Conservation (phyloP, 2,888 invertebrate species). For the Drosophila rellima region DNA sequence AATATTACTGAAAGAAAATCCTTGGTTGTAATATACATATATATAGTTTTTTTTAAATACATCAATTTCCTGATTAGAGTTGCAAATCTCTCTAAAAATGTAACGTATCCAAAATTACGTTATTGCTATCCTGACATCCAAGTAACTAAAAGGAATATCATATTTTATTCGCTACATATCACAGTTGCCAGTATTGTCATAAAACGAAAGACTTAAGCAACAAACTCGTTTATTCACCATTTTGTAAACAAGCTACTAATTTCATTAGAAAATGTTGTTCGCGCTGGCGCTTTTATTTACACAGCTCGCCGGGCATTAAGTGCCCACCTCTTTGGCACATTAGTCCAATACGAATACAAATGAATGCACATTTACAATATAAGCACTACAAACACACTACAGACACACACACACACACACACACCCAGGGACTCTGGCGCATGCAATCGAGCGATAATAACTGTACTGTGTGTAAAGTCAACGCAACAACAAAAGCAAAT, state of each 20-base stretch:
- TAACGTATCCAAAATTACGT: neutral
- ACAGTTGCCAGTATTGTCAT: conserved; percentile 10
- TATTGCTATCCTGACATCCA: neutral
- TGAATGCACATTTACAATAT: conserved; percentile 78
- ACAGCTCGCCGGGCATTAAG: conserved; percentile 70
- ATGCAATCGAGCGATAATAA: conserved; percentile 70
- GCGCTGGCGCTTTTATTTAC: conserved; percentile 68
- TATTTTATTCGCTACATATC: conserved; percentile 8
- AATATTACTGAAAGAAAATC: no score
- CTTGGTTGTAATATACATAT: no score
- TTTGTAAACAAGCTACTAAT: conserved; percentile 67
- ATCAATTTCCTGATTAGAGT: no score
- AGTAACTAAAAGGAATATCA: neutral
- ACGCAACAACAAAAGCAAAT: conserved; percentile 48
- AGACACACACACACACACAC: conserved; percentile 16
- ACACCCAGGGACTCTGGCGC: conserved; percentile 34
- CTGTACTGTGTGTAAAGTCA: conserved; percentile 78
- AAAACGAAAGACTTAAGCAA: conserved; percentile 65
- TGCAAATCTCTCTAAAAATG: neutral
- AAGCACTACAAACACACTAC: conserved; percentile 43
- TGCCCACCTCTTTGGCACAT: conserved; percentile 78
- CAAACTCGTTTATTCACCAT: conserved; percentile 65
- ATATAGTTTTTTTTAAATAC: no score
- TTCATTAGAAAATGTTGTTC: conserved; percentile 55
- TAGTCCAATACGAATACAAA: conserved; percentile 77